These are phyloP conservation scores for Poeciliopsis paucimaculata DNA, from an alignment of 2,797 vertebrate species.

Conservation along the genomic window DNA sequence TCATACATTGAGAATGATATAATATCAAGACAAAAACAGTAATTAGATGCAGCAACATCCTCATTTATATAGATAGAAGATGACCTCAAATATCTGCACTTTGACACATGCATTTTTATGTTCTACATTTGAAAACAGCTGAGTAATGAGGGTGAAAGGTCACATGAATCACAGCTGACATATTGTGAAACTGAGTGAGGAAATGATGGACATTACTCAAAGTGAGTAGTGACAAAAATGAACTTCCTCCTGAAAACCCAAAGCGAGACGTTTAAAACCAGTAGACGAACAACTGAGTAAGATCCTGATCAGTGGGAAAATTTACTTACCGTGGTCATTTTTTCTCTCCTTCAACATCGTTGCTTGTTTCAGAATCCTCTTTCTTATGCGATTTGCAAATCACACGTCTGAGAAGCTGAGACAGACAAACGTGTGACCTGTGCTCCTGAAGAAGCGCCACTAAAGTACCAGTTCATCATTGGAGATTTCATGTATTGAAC, in stretches of 20 bases:
- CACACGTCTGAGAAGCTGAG: background rate
- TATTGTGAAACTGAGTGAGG: background rate
- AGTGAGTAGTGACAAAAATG: background rate
- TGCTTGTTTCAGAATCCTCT: background rate
- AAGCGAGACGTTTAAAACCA: background rate
- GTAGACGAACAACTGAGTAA: background rate
- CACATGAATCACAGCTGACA: background rate
- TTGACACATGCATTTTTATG: background rate
- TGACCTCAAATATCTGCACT: background rate
- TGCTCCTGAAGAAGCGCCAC: background rate
- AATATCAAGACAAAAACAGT: background rate
- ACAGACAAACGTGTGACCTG: background rate
- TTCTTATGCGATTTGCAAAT: background rate
- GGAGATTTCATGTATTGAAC: background rate
- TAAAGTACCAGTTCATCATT: background rate
- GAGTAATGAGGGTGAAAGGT: background rate
- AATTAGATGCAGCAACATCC: background rate
- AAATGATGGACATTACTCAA: background rate
- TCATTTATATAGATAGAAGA: background rate
- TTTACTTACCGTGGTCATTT: background rate
- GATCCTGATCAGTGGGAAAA: background rate
- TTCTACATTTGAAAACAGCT: conserved; percentile 3
- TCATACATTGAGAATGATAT: background rate
- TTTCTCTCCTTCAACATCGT: background rate
- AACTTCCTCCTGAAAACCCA: background rate